phyloP scores from a whole-genome alignment of 1,140 invertebrate genomes.

The Laodelphax striatellus region DNA sequence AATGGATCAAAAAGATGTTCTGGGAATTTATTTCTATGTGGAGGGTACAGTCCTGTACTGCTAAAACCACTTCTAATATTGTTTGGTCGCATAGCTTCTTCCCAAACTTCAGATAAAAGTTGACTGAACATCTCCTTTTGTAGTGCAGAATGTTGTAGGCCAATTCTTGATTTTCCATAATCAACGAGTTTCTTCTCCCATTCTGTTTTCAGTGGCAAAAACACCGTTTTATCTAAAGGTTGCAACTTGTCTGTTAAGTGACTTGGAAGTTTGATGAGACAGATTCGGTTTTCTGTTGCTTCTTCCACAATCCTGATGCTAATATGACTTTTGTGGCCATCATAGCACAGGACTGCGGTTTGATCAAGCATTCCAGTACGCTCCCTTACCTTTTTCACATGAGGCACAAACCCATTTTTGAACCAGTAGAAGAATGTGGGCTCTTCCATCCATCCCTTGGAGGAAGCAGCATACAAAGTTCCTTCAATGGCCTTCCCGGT shows the following conservation, averaged over 20 bases:
- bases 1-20: neutral
- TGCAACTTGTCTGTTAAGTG: conserved; percentile 2
- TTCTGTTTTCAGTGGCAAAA: neutral
- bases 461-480: conserved; percentile 25
- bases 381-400: neutral
- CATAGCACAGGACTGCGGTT: neutral
- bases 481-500: conserved; percentile 20
- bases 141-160: no score
- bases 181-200: conserved; percentile 5
- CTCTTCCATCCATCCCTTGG: conserved; percentile 29
- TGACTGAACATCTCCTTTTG: neutral
- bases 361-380: neutral
- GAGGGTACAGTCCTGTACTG: neutral
- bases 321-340: neutral
- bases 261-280: conserved; percentile 2
- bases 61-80: conserved; percentile 1
- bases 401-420: neutral
- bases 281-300: neutral
- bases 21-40: neutral
- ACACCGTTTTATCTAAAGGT: conserved; percentile 11
- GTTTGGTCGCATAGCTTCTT: neutral
- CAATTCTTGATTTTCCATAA: conserved; percentile 10
- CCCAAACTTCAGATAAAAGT: neutral
- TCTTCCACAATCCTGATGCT: neutral
- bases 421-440: conserved; percentile 26